Evolutionary conservation across 2,797 vertebrate species (phyloP).

Genomic region (Australoheros facetus): DNA sequence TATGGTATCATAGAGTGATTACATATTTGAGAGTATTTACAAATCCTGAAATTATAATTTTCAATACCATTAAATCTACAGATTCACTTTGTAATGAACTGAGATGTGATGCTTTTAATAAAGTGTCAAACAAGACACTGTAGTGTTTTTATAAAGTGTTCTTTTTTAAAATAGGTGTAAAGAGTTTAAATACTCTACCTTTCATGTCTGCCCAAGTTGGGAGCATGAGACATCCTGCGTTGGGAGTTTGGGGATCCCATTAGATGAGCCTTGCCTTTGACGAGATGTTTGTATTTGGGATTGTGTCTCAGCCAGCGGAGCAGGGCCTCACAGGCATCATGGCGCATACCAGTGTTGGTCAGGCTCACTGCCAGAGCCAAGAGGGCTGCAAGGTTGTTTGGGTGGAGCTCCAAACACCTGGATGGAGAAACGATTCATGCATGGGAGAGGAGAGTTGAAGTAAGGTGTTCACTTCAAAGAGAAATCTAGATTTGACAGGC

Average conservation of each 20-base stretch:
- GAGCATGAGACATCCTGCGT: slow-evolving; percentile 85
- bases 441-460: slow-evolving; percentile 25
- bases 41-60: neutral
- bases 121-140: neutral
- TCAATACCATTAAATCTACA: neutral
- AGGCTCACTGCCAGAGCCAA: slow-evolving; percentile 97
- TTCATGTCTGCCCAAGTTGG: slow-evolving; percentile 67
- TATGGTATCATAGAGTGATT: too few species aligned
- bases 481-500: slow-evolving; percentile 59
- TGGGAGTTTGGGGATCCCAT: slow-evolving; percentile 85
- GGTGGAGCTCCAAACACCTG: slow-evolving; percentile 97
- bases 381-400: slow-evolving; percentile 93
- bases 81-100: too few species aligned
- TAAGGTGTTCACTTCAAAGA: slow-evolving; percentile 71
- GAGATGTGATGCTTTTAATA: neutral
- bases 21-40: neutral
- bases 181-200: slow-evolving; percentile 47
- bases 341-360: slow-evolving; percentile 94
- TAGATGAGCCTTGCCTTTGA: slow-evolving; percentile 84
- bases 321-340: slow-evolving; percentile 92
- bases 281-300: slow-evolving; percentile 92
- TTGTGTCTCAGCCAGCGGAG: slow-evolving; percentile 94
- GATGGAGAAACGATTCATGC: slow-evolving; percentile 37
- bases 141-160: neutral
- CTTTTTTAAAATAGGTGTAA: neutral